A percentile compares a stretch with the other conserved stretches of the same genome.
phyloP scores from a whole-genome alignment of 2,113 vertebrate genomes.

The Hassar affinis region DNA sequence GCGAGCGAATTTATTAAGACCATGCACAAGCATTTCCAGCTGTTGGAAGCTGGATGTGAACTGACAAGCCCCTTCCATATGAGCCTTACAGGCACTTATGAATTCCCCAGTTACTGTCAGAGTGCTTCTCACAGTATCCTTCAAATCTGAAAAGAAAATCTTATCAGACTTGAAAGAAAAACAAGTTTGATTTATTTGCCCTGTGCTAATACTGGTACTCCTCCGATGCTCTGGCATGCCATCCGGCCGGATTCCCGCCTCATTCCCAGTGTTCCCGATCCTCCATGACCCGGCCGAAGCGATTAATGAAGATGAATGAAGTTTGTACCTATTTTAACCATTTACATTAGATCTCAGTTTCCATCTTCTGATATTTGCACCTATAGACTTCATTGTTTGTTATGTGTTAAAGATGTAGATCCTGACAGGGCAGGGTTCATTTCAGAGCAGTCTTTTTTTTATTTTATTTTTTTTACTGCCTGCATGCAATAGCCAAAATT shows the following conservation, averaged over 20 bases:
- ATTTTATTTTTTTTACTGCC: not conserved
- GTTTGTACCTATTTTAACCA: not conserved
- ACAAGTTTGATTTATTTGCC: slow-evolving; percentile 9
- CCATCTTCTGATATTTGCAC: not conserved
- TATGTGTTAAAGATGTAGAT: not conserved
- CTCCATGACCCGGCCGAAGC: not conserved
- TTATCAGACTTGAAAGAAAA: slow-evolving; percentile 30
- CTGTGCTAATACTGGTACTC: not conserved
- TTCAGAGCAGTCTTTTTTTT: not conserved
- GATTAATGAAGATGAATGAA: not conserved
- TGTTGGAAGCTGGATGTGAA: slow-evolving; percentile 36
- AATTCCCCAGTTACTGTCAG: slow-evolving; percentile 43
- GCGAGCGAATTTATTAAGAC: slow-evolving; percentile 36
- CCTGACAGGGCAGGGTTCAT: not conserved
- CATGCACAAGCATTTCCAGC: slow-evolving; percentile 35
- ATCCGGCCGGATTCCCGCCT: not conserved
- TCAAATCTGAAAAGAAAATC: slow-evolving; percentile 21
- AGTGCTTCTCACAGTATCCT: slow-evolving; percentile 31
- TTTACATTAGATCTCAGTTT: not conserved
- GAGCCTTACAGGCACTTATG: slow-evolving; percentile 28
- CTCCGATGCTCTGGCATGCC: not conserved
- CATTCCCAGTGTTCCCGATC: not conserved
- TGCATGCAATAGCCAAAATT: not conserved
- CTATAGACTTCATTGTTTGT: not conserved
- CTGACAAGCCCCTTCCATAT: slow-evolving; percentile 38